Base-by-base conservation (phyloP, 2,888 invertebrate genomes). In the Lamellibrachia satsuma region DNA sequence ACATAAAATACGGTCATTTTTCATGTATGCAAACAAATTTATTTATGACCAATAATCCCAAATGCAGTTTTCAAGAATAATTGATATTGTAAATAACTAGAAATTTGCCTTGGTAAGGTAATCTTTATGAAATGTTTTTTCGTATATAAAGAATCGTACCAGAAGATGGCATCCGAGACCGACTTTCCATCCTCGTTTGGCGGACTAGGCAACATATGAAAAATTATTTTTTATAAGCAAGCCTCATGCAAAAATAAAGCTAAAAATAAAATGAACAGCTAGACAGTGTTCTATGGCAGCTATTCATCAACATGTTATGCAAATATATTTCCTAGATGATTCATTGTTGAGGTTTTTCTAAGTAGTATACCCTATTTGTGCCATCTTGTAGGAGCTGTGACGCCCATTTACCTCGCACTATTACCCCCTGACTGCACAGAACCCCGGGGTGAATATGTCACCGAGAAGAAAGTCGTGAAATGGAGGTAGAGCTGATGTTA, bases 381-480 rank as follows among this genome's bases (percentile, higher is more conserved):
- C 75, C n/a, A 7, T 75, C 11, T 75, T 94, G 90, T 93, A 95
- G 95, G 95, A 90, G 95, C 95, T 7, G 95, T 95, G 52, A 95
- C 95, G 0, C 95, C 94, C 2, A 60, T 94, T 4, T 95, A 95
- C 92, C 93, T 95, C 11, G 95, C 95, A 3, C 90, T 95, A 27
- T 93, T 95, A 7, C 95, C 95, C 7, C 93, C 93, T 0, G 93
- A 94, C 57, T 93, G 93, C n/a, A 90, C 91, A 6, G 91, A 91
- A 60, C 95, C 94, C 7, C 94, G 94, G 55, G 95, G 95, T 52
- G 90, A 94, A 15, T 94, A 93, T 92, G 90, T 95, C 3, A 60
- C 92, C 9, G 94, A 94, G 7, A 60, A 92, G 39, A 57, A 60
- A n/a, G 91, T 93, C n/a, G 52, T 55, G 15, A 52, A 92, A 39